Evolutionary conservation across 2,888 invertebrate genomes (phyloP).

Genomic region (Scaeva pyrastri): DNA sequence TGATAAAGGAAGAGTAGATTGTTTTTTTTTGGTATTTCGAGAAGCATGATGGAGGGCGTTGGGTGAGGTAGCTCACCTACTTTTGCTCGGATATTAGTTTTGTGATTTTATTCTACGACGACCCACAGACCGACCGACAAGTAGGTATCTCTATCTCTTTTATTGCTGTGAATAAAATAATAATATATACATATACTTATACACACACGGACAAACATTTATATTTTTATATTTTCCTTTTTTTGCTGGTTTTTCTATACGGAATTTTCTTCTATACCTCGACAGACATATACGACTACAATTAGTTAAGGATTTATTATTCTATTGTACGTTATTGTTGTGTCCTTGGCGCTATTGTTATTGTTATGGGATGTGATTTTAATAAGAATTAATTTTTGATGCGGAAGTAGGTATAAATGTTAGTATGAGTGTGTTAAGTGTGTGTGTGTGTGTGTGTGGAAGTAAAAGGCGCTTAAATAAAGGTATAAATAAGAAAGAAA

Average conservation of each 20-base stretch:
- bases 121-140: neutral
- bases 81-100: conserved; percentile 6
- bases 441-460: too few species aligned
- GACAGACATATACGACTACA: conserved; percentile 35
- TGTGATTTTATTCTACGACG: conserved; percentile 24
- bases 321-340: conserved; percentile 32
- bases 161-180: conserved; percentile 6
- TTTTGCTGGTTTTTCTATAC: conserved; percentile 1
- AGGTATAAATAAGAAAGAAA: too few species aligned
- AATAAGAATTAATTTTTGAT: conserved; percentile 70
- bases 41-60: too few species aligned
- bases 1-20: conserved; percentile 31
- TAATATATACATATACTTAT: neutral
- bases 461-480: too few species aligned
- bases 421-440: neutral
- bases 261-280: conserved; percentile 20
- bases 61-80: conserved; percentile 10
- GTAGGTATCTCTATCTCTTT: neutral
- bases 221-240: conserved; percentile 33
- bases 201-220: too few species aligned
- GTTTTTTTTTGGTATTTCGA: neutral
- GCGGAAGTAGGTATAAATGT: conserved; percentile 37
- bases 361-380: conserved; percentile 62
- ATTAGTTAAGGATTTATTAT: conserved; percentile 68
- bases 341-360: conserved; percentile 29